Evolutionary conservation across 2,113 vertebrate genomes (phyloP), one percentile per base, ranked within the genome.

Genomic region (Hypocryptadius cinnamomeus): DNA sequence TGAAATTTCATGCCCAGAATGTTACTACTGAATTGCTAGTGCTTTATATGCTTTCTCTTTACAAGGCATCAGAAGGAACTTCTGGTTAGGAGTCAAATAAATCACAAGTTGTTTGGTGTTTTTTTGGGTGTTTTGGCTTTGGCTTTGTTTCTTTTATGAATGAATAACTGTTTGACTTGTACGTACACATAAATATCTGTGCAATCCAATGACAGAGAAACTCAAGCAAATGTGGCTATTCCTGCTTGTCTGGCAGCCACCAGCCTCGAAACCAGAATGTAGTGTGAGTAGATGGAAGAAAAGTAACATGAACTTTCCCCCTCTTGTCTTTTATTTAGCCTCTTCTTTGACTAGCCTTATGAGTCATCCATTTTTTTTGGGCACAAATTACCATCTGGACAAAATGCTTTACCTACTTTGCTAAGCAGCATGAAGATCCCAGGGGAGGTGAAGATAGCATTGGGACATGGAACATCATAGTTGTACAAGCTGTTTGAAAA

Each of bases 281-380:
- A 11, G 8, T 8, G 6, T 51, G 44, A 68, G 37, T 2, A 78
- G 24, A 11, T 39, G 25, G 22, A 89, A 74, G 51, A 71, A 80
- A 54, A 78, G 24, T 13, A n/a, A 24, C 10, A 19, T 3, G 4
- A 72, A 40, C 19, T 70, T 63, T 22, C 1, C 0, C 3, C 10
- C 5, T 3, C 9, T 31, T 39, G 50, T 51, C 65, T 51, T n/a
- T 35, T 25, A 8, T 53, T 78, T 60, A 73, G 15, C 27, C 23
- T 79, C 8, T 25, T 47, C 56, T 90, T 79, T 88, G 35, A 25
- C 25, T 79, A 15, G 40, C 21, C 20, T 42, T 51, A 60, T 47
- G 35, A 42, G 35, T 45, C 10, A 17, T 45, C 17, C 8, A 10
- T 35, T 65, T 89, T 65, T 89, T 61, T 65, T 47, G 18, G 11